These are phyloP conservation scores for Pogonomyrmex barbatus DNA, from an alignment of 1,140 invertebrate species.

Conservation along the genomic window DNA sequence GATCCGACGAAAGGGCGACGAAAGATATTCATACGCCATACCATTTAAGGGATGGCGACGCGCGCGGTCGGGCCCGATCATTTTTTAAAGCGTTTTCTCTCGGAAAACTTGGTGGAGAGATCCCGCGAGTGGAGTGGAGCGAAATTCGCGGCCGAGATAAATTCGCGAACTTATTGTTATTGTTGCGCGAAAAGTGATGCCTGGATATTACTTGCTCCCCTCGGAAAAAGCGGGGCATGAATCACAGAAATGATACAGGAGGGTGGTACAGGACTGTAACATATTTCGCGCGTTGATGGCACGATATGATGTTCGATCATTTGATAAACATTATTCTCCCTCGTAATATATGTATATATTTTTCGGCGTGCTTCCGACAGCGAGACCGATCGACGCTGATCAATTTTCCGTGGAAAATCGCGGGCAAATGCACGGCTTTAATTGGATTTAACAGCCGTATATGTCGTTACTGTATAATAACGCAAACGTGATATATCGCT, in stretches of 20 bases:
- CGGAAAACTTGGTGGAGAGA: constrained; percentile 7
- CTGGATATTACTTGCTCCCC: constrained; percentile 31
- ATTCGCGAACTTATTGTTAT: constrained; percentile 52
- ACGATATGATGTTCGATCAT: constrained; percentile 16
- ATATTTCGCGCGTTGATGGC: constrained; percentile 7
- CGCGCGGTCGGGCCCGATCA: background rate
- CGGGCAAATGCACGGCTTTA: constrained; percentile 17
- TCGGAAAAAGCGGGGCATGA: background rate
- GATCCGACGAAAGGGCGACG: constrained; percentile 25
- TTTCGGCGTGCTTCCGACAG: background rate
- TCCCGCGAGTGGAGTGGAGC: background rate
- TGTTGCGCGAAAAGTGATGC: constrained; percentile 30
- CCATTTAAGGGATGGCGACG: constrained; percentile 15
- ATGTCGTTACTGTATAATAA: constrained; percentile 15
- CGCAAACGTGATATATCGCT: background rate
- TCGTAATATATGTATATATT: background rate
- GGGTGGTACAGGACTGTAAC: background rate
- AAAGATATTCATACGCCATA: constrained; percentile 42
- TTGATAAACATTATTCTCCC: constrained; percentile 24
- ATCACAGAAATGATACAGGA: constrained; percentile 27
- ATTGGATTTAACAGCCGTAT: constrained; percentile 36
- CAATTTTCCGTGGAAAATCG: constrained; percentile 33
- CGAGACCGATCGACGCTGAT: constrained; percentile 21
- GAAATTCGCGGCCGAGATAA: constrained; percentile 39
- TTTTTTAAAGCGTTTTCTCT: constrained; percentile 35